Percentiles rank a stretch among this genome's conserved stretches.
phyloP scores from a whole-genome alignment of 2,888 invertebrate species.

The Sesamia inferens region DNA sequence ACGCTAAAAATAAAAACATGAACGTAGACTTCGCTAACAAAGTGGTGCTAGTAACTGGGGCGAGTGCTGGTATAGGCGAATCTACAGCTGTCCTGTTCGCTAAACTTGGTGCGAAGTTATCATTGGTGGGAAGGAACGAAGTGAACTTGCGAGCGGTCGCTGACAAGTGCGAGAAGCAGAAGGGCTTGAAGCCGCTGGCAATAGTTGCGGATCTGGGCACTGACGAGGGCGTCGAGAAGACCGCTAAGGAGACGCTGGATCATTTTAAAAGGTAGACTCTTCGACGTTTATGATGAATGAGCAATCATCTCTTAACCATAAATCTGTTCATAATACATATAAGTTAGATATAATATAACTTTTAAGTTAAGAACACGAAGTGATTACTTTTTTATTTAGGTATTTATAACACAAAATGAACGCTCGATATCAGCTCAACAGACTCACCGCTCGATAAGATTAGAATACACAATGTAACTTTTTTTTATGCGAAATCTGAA shows the following conservation, averaged over 20 bases:
- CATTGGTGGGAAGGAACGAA: slow-evolving; percentile 70
- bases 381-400: no score
- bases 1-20: slow-evolving; percentile 23
- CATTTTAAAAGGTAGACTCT: slow-evolving; percentile 65
- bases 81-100: slow-evolving; percentile 70
- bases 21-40: slow-evolving; percentile 66
- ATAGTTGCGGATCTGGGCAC: slow-evolving; percentile 72
- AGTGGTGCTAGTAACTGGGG: slow-evolving; percentile 74
- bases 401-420: neutral
- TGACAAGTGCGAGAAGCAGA: slow-evolving; percentile 60
- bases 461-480: no score
- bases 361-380: no score
- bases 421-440: neutral
- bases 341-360: no score
- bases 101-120: slow-evolving; percentile 67
- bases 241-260: slow-evolving; percentile 66
- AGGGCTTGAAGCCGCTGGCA: slow-evolving; percentile 62
- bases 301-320: neutral
- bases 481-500: no score
- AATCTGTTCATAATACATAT: neutral
- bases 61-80: slow-evolving; percentile 74
- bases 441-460: neutral
- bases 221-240: slow-evolving; percentile 71
- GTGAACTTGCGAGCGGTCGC: slow-evolving; percentile 65
- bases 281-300: neutral